Percentiles rank a stretch among this genome's conserved stretches.
Conservation (phyloP, 2,797 vertebrate species). For the Acrocephalus scirpaceus region DNA sequence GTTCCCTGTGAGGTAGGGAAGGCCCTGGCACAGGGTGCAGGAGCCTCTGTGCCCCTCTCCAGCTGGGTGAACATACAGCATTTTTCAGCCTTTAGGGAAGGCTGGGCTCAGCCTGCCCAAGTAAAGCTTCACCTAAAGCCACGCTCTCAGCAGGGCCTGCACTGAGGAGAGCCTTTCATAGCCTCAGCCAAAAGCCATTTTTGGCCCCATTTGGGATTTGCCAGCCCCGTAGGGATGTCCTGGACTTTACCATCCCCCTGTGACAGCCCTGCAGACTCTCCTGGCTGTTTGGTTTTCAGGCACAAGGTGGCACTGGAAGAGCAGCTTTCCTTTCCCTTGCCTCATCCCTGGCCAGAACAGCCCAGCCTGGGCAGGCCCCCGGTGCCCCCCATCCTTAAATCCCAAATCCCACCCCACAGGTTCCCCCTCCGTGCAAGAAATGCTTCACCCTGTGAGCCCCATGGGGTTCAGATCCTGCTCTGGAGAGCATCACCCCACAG, state of each 20-base stretch:
- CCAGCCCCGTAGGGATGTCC: not conserved
- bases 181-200: not conserved
- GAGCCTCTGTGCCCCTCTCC: not conserved
- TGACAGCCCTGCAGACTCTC: not conserved
- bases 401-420: not conserved
- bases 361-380: not conserved
- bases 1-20: not conserved
- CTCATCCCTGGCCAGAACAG: not conserved
- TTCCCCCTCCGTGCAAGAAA: fast-evolving
- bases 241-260: not conserved
- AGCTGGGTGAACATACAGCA: fast-evolving
- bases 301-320: conserved; percentile 53
- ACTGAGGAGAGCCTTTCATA: not conserved
- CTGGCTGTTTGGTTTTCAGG: not conserved
- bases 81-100: not conserved
- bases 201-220: not conserved
- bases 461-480: not conserved
- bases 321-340: not conserved
- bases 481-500: not conserved
- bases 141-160: fast-evolving
- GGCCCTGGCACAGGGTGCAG: not conserved
- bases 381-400: fast-evolving
- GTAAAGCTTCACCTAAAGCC: not conserved
- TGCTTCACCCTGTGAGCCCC: fast-evolving
- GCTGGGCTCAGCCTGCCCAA: fast-evolving